Evolutionary conservation across 2,888 invertebrate genomes (phyloP), one percentile per base, ranked within the genome.

Genomic region (Callyntrura guangdongensis): DNA sequence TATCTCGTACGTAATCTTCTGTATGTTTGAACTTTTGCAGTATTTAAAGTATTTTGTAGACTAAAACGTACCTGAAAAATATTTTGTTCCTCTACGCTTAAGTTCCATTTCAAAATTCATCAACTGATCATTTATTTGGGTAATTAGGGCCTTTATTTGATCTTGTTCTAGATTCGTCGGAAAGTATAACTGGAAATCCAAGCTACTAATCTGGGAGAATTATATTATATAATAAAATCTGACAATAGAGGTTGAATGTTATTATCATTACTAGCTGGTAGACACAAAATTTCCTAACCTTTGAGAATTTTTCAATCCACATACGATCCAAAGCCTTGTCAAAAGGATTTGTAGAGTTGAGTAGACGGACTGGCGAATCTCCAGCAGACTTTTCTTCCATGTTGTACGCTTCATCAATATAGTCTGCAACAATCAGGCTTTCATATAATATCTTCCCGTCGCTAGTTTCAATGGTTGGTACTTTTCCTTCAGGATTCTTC

Each of bases 291-390:
- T 36, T 49, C 36, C 3, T 61, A 91, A 96, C 95, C 92, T 94
- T 94, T 77, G 94, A 95, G 94, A 97, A 97, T 93, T 96, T 95
- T 94, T 97, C 97, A 11, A 97, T 96, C 91, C 97, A 95, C 79
- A 97, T 95, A 94, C 96, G 96, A 94, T 97, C 97, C 94, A 97
- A 96, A 56, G 97, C 97, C 94, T 96, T 96, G 93, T 96, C 96
- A 84, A 93, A 97, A 8, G 95, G 95, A 90, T 96, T 95, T 0
- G 95, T 94, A 0, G 96, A 95, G 91, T 95, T 95, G 0, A 96
- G 94, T 0, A 96, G 93, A 0, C 95, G 94, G 64, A 97, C 96
- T 0, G 97, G 96, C 95, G n/a, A 77, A 20, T 91, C 91, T n/a
- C 85, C 91, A 25, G 59, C 59, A 3, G 79, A 17, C 11, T 17